phyloP scores from a whole-genome alignment of 2,797 vertebrate genomes.

The Carduelis carduelis region DNA sequence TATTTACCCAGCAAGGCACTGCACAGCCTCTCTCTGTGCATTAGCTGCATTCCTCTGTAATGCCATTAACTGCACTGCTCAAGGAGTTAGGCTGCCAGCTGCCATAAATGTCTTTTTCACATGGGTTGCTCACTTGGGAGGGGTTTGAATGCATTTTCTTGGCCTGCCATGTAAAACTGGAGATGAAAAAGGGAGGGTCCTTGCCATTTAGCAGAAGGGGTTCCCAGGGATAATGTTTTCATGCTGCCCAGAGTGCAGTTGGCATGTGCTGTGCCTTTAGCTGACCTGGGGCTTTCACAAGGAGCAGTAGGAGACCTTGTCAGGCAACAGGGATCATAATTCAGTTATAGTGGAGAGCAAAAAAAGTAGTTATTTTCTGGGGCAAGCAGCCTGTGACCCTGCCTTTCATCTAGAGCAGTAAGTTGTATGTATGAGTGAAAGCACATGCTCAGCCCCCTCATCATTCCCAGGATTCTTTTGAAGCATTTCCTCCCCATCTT shows the following conservation, averaged over 20 bases:
- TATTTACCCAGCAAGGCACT: not conserved
- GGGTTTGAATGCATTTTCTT: not conserved
- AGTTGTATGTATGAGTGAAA: not conserved
- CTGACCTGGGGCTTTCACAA: not conserved
- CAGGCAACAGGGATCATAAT: not conserved
- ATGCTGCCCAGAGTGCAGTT: not conserved
- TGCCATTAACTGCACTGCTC: not conserved
- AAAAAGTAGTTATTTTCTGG: not conserved
- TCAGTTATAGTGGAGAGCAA: not conserved
- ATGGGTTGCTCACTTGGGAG: not conserved
- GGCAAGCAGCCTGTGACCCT: not conserved
- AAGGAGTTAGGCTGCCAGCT: not conserved
- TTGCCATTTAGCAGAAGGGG: not conserved
- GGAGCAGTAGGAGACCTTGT: not conserved
- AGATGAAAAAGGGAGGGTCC: not conserved
- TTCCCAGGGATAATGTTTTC: not conserved
- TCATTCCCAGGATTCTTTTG: conserved; percentile 31
- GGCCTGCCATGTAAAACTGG: not conserved
- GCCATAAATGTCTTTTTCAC: not conserved
- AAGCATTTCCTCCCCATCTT: not conserved
- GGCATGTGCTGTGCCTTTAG: not conserved
- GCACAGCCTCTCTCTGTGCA: not conserved
- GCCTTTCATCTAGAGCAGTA: not conserved
- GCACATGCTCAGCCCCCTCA: not conserved
- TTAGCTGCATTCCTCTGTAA: not conserved